A percentile compares a stretch with the other conserved stretches of the same genome.
Conservation (phyloP, 2,888 invertebrate genomes). For the Lepidonotus clava region DNA sequence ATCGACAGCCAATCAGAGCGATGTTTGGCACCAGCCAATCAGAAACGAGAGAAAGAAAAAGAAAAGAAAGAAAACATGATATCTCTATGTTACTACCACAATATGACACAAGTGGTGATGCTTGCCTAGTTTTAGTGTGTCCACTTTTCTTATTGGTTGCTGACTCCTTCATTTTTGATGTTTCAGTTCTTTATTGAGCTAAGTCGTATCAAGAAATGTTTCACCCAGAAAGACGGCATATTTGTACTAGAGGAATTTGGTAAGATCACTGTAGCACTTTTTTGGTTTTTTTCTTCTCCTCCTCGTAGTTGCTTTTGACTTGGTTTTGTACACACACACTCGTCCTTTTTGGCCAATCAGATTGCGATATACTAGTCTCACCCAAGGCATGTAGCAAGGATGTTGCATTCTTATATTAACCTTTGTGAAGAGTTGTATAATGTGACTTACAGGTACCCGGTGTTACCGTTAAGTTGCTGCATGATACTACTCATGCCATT, state of each 20-base stretch:
- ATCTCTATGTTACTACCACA: conserved; percentile 28
- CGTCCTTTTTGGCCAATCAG: neutral
- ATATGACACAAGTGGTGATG: conserved; percentile 56
- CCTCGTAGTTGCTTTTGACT: conserved; percentile 47
- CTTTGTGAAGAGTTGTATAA: neutral
- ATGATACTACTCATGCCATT: conserved; percentile 19
- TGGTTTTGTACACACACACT: conserved; percentile 46
- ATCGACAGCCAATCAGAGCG: conserved; percentile 24
- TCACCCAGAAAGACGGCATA: conserved; percentile 99
- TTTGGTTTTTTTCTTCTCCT: conserved; percentile 57
- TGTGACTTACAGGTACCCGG: neutral
- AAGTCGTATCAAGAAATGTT: conserved; percentile 99
- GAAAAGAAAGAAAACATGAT: neutral
- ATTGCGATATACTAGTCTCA: neutral
- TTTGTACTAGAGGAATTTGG: conserved; percentile 99
- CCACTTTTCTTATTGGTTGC: conserved; percentile 62
- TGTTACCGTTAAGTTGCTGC: conserved; percentile 39
- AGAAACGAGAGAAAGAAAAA: neutral
- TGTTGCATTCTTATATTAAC: neutral
- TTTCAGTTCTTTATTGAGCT: conserved; percentile 99
- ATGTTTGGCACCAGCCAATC: neutral
- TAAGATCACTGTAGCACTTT: conserved; percentile 85
- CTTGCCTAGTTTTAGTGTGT: conserved; percentile 58
- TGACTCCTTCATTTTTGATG: conserved; percentile 60
- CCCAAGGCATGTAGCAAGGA: conserved; percentile 9